Conservation (phyloP, 2,113 vertebrate genomes). For the Microtus richardsoni region DNA sequence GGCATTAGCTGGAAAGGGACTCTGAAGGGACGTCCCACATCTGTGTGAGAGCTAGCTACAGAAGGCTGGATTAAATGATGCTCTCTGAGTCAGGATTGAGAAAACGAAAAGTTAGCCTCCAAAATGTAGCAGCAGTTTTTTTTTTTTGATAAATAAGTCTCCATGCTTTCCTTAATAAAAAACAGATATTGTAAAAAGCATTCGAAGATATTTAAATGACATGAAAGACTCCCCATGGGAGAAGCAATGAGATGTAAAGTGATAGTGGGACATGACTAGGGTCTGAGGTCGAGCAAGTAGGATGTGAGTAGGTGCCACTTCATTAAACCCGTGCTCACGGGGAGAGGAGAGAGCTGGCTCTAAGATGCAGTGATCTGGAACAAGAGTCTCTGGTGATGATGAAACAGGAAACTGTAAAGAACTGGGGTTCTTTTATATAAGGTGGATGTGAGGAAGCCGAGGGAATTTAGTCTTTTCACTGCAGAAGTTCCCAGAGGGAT, state of each 20-base stretch:
- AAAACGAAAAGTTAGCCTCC: not conserved
- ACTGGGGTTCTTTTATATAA: not conserved
- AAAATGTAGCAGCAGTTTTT: not conserved
- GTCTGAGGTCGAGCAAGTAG: not conserved
- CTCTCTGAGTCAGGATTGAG: not conserved
- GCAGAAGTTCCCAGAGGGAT: not conserved
- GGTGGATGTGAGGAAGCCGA: not conserved
- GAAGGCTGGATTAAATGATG: not conserved
- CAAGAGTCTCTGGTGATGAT: not conserved
- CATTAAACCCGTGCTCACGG: not conserved
- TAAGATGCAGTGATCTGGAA: not conserved
- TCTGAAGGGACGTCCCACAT: not conserved
- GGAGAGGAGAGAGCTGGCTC: not conserved
- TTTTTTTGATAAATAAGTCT: not conserved
- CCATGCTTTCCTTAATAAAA: not conserved
- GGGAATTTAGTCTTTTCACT: not conserved
- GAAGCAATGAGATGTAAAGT: not conserved
- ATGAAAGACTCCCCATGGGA: not conserved
- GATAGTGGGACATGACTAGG: not conserved
- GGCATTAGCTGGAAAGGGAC: not conserved
- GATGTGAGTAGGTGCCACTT: not conserved
- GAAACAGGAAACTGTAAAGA: not conserved
- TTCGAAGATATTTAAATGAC: constrained; percentile 6
- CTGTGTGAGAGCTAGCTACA: not conserved
- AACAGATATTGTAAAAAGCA: not conserved